These are phyloP conservation scores for Microplitis manilae DNA, from an alignment of 2,888 invertebrate species.

Conservation along the genomic window DNA sequence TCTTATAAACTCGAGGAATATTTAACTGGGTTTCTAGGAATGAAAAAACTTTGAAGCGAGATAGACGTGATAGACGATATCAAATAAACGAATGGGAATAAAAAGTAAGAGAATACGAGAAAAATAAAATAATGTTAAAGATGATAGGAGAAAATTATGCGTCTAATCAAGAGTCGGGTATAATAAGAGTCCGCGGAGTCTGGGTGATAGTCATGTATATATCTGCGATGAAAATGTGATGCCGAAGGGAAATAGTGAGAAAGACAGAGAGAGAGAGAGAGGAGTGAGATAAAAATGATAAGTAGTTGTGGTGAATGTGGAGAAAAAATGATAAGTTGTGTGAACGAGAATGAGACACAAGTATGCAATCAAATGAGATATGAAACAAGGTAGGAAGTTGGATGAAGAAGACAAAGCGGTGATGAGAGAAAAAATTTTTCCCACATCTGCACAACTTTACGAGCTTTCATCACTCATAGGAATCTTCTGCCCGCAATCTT, in stretches of 20 bases:
- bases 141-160: conserved; percentile 56
- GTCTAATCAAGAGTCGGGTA: conserved; percentile 54
- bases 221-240: neutral
- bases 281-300: neutral
- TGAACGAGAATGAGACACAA: neutral
- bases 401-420: conserved; percentile 45
- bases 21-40: no score
- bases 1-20: no score
- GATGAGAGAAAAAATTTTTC: conserved; percentile 6
- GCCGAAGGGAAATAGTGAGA: conserved; percentile 39
- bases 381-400: conserved; percentile 37
- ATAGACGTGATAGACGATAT: conserved; percentile 1
- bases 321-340: conserved; percentile 14
- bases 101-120: neutral
- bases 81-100: neutral
- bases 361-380: conserved; percentile 41
- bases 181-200: neutral
- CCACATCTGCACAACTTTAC: conserved; percentile 55
- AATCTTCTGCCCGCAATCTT: conserved; percentile 63
- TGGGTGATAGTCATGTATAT: neutral
- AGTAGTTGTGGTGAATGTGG: conserved; percentile 5
- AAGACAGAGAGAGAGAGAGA: conserved; percentile 32
- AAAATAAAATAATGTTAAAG: neutral
- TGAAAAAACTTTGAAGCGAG: neutral
- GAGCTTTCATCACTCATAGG: conserved; percentile 64